Evolutionary conservation across 2,113 vertebrate species (phyloP).

Genomic region (Carlito syrichta): DNA sequence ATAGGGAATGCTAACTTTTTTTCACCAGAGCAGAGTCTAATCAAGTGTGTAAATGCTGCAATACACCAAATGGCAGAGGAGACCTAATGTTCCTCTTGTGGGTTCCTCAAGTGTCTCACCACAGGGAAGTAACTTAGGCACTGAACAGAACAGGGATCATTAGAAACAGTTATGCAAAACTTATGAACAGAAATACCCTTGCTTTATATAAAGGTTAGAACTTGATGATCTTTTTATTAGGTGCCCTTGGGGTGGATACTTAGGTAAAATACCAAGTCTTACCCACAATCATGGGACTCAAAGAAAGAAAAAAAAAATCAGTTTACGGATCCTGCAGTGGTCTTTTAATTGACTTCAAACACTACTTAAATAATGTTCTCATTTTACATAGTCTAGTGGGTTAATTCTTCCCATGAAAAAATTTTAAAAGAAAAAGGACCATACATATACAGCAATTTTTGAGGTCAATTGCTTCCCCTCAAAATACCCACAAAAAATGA

Average conservation of each 20-base stretch:
- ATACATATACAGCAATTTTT: neutral
- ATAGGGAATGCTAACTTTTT: conserved; percentile 44
- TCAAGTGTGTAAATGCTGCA: conserved; percentile 62
- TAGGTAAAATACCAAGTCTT: neutral
- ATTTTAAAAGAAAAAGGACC: neutral
- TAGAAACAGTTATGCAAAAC: neutral
- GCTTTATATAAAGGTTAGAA: neutral
- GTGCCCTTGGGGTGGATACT: neutral
- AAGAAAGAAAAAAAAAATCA: neutral
- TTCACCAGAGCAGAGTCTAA: conserved; percentile 50
- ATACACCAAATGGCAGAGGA: conserved; percentile 38
- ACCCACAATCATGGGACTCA: neutral
- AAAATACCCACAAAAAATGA: neutral
- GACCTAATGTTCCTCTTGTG: conserved; percentile 34
- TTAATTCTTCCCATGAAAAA: neutral
- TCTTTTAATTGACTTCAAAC: neutral
- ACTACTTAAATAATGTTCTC: neutral
- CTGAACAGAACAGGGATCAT: neutral
- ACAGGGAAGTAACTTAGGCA: neutral
- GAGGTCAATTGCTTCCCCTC: neutral
- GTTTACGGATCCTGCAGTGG: neutral
- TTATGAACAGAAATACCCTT: neutral
- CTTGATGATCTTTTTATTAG: neutral
- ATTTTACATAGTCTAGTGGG: neutral
- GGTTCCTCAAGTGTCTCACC: neutral